These are phyloP conservation scores for Drosophila busckii DNA, from an alignment of 1,140 invertebrate species.

Conservation along the genomic window DNA sequence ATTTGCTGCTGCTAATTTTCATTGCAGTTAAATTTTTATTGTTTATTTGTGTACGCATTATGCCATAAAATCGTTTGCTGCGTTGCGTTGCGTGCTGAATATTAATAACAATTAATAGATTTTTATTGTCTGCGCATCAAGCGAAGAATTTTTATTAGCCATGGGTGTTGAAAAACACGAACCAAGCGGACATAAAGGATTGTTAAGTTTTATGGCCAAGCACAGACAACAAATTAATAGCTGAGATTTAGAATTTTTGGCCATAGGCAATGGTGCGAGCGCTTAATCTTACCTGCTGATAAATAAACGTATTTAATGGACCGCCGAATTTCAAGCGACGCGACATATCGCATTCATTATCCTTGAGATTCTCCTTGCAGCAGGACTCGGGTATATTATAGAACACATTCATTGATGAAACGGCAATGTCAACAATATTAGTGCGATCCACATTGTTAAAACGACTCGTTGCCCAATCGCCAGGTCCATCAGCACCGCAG, in stretches of 20 bases:
- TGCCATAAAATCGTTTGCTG: slow-evolving; percentile 1
- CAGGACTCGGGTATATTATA: slow-evolving; percentile 83
- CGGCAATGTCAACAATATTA: slow-evolving; percentile 72
- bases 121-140: slow-evolving; percentile 40
- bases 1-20: slow-evolving; percentile 13
- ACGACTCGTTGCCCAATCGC: slow-evolving; percentile 85
- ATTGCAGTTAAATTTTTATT: slow-evolving; percentile 24
- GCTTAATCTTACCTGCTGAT: slow-evolving; percentile 79
- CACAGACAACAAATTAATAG: slow-evolving; percentile 29
- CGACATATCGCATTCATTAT: slow-evolving; percentile 79
- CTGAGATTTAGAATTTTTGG: neutral
- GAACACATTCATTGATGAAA: slow-evolving; percentile 68
- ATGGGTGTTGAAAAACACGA: slow-evolving; percentile 3
- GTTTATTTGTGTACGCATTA: slow-evolving; percentile 35
- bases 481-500: slow-evolving; percentile 85
- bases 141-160: slow-evolving; percentile 51
- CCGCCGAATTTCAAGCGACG: slow-evolving; percentile 80
- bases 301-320: slow-evolving; percentile 80
- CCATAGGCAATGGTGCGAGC: no score
- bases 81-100: slow-evolving; percentile 48
- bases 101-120: slow-evolving; percentile 64
- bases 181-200: slow-evolving; percentile 30
- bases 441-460: slow-evolving; percentile 80
- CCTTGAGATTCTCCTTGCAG: slow-evolving; percentile 80
- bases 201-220: slow-evolving; percentile 51